A percentile compares a stretch with the other conserved stretches of the same genome.
These are phyloP conservation scores for Odontothrips loti DNA, from an alignment of 2,888 invertebrate species.

Conservation along the genomic window DNA sequence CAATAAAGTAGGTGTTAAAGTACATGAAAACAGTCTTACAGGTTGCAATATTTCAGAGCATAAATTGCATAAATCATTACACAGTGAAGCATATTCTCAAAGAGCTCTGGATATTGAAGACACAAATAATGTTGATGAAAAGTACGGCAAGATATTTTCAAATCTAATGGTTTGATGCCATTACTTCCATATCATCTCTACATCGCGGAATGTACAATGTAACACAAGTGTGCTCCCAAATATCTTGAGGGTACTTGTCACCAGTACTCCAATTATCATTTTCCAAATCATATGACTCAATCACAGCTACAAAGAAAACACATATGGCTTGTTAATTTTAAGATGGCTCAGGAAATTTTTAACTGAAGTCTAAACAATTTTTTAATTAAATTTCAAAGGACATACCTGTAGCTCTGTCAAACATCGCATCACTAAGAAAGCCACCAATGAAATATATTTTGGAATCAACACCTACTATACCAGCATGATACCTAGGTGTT, in stretches of 20 bases:
- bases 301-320: conserved; percentile 47
- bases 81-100: too few species aligned
- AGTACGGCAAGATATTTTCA: too few species aligned
- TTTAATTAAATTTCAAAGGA: conserved; percentile 14
- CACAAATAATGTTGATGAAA: too few species aligned
- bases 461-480: conserved; percentile 57
- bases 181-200: conserved; percentile 52
- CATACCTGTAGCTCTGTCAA: conserved; percentile 57
- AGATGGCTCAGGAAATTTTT: not conserved
- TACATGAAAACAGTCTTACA: too few species aligned
- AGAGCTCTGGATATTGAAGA: too few species aligned
- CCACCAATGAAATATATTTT: conserved; percentile 67
- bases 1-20: too few species aligned
- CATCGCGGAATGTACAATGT: conserved; percentile 62
- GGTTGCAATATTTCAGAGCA: too few species aligned
- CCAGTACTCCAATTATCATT: conserved; percentile 58
- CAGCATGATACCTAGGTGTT: conserved; percentile 64
- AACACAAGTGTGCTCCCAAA: conserved; percentile 68
- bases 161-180: conserved; percentile 36
- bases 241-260: conserved; percentile 61
- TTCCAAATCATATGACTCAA: conserved; percentile 62
- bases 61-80: too few species aligned
- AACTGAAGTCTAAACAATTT: too few species aligned
- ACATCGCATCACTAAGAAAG: conserved; percentile 61
- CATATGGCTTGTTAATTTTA: conserved; percentile 11